Evolutionary conservation across 2,797 vertebrate genomes (phyloP).

Genomic region (Menidia menidia): DNA sequence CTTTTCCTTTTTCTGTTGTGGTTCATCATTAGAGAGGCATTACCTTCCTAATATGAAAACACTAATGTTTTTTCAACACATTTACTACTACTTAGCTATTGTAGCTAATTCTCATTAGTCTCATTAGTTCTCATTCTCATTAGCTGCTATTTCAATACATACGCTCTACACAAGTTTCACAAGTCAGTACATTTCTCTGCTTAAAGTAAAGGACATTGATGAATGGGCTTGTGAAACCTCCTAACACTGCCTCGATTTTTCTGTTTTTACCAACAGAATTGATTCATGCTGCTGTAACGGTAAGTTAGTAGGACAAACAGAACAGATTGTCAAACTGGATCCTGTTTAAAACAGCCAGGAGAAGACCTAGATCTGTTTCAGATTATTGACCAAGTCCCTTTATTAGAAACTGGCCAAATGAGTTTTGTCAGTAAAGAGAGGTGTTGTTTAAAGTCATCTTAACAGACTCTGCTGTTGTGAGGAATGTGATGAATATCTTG

Average conservation of each 20-base stretch:
- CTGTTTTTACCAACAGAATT: slow-evolving; percentile 3
- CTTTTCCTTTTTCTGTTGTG: too few species aligned
- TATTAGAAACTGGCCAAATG: slow-evolving; percentile 25
- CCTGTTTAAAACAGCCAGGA: slow-evolving; percentile 38
- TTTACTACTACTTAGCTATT: too few species aligned
- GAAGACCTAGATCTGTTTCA: slow-evolving; percentile 45
- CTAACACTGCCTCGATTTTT: background rate
- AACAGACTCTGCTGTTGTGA: slow-evolving; percentile 29
- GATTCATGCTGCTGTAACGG: background rate
- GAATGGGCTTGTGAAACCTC: background rate
- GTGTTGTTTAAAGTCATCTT: slow-evolving; percentile 36
- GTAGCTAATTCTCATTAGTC: too few species aligned
- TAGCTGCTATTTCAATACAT: too few species aligned
- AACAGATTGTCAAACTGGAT: slow-evolving; percentile 30
- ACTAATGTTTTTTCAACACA: too few species aligned
- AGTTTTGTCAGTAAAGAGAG: slow-evolving; percentile 19
- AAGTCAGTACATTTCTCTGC: too few species aligned
- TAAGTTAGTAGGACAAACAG: slow-evolving; percentile 19
- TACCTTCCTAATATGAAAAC: too few species aligned
- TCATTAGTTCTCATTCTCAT: too few species aligned
- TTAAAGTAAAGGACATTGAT: background rate
- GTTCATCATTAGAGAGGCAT: too few species aligned
- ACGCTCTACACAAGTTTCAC: too few species aligned
- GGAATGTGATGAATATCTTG: slow-evolving; percentile 41
- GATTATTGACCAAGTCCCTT: slow-evolving; percentile 18